A percentile compares a stretch with the other conserved stretches of the same genome.
Evolutionary conservation across 2,797 vertebrate genomes (phyloP).

Genomic region (Odontamblyopus lacepedii): DNA sequence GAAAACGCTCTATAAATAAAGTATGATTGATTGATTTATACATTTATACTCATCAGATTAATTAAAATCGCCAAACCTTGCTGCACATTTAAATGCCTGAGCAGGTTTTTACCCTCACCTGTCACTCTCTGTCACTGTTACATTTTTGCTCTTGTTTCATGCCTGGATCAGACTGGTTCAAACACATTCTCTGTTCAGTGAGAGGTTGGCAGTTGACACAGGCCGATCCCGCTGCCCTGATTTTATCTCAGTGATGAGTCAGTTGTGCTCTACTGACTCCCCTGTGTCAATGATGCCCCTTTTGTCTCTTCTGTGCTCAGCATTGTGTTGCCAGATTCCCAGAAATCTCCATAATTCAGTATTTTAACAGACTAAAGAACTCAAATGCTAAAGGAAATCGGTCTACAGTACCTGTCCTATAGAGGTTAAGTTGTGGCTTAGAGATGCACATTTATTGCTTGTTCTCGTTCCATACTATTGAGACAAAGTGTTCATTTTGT

Average conservation of each 20-base stretch:
- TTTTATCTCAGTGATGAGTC: slow-evolving; percentile 57
- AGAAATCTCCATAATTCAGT: slow-evolving; percentile 38
- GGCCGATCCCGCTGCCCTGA: slow-evolving; percentile 46
- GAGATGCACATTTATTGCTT: neutral
- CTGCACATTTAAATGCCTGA: neutral
- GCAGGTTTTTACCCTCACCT: slow-evolving; percentile 14
- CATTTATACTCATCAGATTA: neutral
- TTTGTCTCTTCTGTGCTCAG: slow-evolving; percentile 50
- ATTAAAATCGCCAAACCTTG: neutral
- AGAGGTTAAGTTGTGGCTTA: neutral
- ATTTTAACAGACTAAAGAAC: neutral
- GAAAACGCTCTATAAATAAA: too few species aligned
- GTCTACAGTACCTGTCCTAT: neutral
- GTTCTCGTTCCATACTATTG: neutral
- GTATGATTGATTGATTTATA: too few species aligned
- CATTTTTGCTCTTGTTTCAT: slow-evolving; percentile 17
- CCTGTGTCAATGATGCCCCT: slow-evolving; percentile 64
- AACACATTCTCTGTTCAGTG: slow-evolving; percentile 25
- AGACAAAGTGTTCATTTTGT: slow-evolving; percentile 20
- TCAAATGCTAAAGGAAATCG: neutral
- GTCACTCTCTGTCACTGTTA: slow-evolving; percentile 17
- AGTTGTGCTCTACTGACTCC: slow-evolving; percentile 51
- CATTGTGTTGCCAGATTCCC: slow-evolving; percentile 63
- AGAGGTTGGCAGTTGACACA: slow-evolving; percentile 37
- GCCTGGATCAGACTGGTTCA: slow-evolving; percentile 4